Evolutionary conservation across 2,888 invertebrate genomes (phyloP).

Genomic region (Xanthia togata): DNA sequence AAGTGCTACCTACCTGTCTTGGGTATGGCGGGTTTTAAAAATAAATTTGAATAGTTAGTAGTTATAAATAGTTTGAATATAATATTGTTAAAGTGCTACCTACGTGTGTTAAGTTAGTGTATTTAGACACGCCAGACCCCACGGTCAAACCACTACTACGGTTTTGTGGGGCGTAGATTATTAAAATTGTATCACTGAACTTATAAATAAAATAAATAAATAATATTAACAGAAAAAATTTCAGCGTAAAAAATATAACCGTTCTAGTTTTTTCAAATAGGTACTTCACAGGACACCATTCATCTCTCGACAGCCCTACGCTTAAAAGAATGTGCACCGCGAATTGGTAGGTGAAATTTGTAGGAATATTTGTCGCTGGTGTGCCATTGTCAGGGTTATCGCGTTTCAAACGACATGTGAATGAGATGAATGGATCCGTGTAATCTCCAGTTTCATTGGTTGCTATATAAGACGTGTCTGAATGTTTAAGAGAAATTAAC

Average conservation of each 20-base stretch:
- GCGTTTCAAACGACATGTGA: constrained; percentile 72
- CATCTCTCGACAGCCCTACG: constrained; percentile 56
- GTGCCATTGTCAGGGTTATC: constrained; percentile 74
- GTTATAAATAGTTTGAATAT: too few relatives aligned
- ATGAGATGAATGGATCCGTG: constrained; percentile 57
- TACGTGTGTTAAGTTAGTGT: too few relatives aligned
- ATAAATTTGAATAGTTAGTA: too few relatives aligned
- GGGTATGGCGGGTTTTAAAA: too few relatives aligned
- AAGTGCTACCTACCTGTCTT: too few relatives aligned
- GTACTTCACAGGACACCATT: neutral
- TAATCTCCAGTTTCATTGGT: constrained; percentile 62
- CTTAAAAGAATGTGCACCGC: constrained; percentile 77
- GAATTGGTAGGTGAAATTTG: constrained; percentile 85
- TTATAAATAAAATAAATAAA: too few relatives aligned
- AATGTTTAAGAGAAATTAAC: constrained; percentile 59
- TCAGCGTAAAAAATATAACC: neutral
- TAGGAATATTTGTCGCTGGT: constrained; percentile 77
- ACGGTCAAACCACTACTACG: too few relatives aligned
- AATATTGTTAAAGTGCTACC: too few relatives aligned
- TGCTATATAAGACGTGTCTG: constrained; percentile 48
- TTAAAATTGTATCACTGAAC: too few relatives aligned
- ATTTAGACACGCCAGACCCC: too few relatives aligned
- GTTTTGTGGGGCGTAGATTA: too few relatives aligned
- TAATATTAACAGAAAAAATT: too few relatives aligned
- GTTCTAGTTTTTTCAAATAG: neutral